Evolutionary conservation across 2,113 vertebrate genomes (phyloP), one percentile per base, ranked within the genome.

Genomic region (Columbina picui): DNA sequence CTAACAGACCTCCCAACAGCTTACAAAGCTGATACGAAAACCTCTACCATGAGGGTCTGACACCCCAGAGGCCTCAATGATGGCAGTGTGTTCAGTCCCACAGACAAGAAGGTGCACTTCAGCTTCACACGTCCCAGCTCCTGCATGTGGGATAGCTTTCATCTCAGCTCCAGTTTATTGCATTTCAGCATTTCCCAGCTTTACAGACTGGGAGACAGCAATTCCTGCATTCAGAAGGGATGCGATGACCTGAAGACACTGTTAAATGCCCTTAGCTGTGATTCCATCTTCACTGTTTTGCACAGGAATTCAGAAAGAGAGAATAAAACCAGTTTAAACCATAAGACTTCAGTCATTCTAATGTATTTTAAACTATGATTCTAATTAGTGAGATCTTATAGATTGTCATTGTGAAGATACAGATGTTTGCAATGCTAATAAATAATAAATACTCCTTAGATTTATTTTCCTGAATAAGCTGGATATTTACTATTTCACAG

Each of bases 361-460:
- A 20, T 22, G 5, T 47, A 52, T 56, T 71, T 67, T 55, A 80
- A 55, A 49, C 43, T 61, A 63, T 43, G 2, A 53, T 81, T 65
- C 39, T 38, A 67, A 78, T 47, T 27, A 53, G 36, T 0, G 0
- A 63, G 7, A 49, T 43, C 47, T 59, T 78, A 53, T 0, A 1
- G 9, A 32, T 18, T 25, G 11, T 27, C 32, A 53, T 64, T 23
- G n/a, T 38, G n/a, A 86, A 74, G 18, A 78, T 50, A 65, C 2
- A 83, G 27, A 17, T 15, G 43, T 30, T 23, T 18, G 45, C 60
- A 36, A 25, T 22, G 9, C 27, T 53, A 50, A 19, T 14, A 89
- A 47, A 15, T 53, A 50, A 19, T 14, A 89, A 47, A 15, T 41
- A 55, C 38, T 38, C 12, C 39, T 52, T 41, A 82, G 36, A 43